Evolutionary conservation across 2,113 vertebrate genomes (phyloP).

Genomic region (Phrynosoma blainvillii): DNA sequence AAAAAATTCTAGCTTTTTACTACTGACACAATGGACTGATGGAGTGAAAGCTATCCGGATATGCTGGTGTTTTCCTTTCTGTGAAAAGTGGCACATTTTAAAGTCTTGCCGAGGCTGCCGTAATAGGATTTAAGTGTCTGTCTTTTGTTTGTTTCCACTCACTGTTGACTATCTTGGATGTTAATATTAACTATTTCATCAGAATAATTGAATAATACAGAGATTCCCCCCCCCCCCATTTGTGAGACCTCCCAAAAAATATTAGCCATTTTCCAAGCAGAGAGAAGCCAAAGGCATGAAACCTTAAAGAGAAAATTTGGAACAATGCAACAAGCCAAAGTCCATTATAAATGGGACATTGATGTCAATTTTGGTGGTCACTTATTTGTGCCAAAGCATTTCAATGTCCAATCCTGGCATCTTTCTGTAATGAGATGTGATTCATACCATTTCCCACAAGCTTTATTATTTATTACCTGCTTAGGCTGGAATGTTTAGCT

Average conservation of each 20-base stretch:
- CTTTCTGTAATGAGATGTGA: slow-evolving; percentile 56
- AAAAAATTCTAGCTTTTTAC: slow-evolving; percentile 57
- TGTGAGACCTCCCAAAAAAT: background rate
- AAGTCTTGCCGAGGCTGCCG: slow-evolving; percentile 52
- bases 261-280: slow-evolving; percentile 41
- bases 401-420: slow-evolving; percentile 25
- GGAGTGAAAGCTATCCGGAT: slow-evolving; percentile 53
- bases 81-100: slow-evolving; percentile 63
- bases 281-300: slow-evolving; percentile 41
- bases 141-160: slow-evolving; percentile 45
- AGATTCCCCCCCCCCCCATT: background rate
- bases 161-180: slow-evolving; percentile 19
- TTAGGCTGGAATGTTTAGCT: slow-evolving; percentile 52
- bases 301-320: slow-evolving; percentile 54
- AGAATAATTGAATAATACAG: slow-evolving; percentile 4
- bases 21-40: slow-evolving; percentile 65
- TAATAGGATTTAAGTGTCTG: slow-evolving; percentile 51
- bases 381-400: slow-evolving; percentile 27
- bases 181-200: slow-evolving; percentile 51
- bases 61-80: slow-evolving; percentile 47
- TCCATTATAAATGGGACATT: slow-evolving; percentile 1
- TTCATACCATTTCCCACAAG: slow-evolving; percentile 48
- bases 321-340: slow-evolving; percentile 42
- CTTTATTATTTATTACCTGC: slow-evolving; percentile 57
- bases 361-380: slow-evolving; percentile 29